Evolutionary conservation across 2,888 invertebrate genomes (phyloP).

Genomic region (Liopterus haemorrhoidalis): DNA sequence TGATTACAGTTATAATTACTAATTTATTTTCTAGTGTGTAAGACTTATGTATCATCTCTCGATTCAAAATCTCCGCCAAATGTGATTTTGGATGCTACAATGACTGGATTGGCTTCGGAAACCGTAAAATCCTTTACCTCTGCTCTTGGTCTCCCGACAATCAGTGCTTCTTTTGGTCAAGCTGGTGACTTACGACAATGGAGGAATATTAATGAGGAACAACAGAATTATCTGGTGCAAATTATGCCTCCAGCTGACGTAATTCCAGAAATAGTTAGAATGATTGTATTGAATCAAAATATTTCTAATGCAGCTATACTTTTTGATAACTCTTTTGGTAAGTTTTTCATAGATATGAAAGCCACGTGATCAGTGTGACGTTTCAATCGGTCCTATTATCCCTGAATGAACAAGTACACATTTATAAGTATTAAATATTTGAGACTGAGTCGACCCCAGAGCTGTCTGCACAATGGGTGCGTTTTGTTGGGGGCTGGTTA

Average conservation of each 20-base stretch:
- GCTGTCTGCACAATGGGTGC: neutral
- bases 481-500: too few species aligned
- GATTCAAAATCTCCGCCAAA: constrained; percentile 64
- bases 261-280: constrained; percentile 74
- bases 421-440: too few species aligned
- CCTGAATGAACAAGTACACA: too few species aligned
- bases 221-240: constrained; percentile 72
- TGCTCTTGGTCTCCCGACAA: constrained; percentile 73
- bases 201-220: constrained; percentile 64
- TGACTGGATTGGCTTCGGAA: constrained; percentile 74
- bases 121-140: constrained; percentile 78
- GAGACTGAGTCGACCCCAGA: too few species aligned
- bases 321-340: constrained; percentile 81
- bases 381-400: too few species aligned
- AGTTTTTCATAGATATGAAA: too few species aligned
- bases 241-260: constrained; percentile 80
- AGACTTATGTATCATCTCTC: constrained; percentile 61
- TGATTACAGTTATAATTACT: too few species aligned
- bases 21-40: constrained; percentile 57
- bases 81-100: constrained; percentile 75
- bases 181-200: constrained; percentile 77
- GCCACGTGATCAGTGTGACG: too few species aligned
- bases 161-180: constrained; percentile 81
- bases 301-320: constrained; percentile 89
- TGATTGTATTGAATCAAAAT: constrained; percentile 74